These are phyloP conservation scores for Leucopsar rothschildi DNA, from an alignment of 2,113 vertebrate species.

Conservation along the genomic window DNA sequence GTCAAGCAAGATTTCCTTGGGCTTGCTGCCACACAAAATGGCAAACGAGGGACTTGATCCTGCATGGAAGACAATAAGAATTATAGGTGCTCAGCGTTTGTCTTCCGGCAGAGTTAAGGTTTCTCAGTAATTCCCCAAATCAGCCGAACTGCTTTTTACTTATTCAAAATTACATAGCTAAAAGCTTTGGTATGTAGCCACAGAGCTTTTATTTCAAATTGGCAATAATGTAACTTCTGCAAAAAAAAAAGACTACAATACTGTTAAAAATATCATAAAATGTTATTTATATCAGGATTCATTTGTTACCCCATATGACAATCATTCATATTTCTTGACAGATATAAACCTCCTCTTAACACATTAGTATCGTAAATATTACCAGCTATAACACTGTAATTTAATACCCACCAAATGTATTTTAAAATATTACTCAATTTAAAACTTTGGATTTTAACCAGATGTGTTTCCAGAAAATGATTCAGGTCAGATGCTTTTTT, in stretches of 20 bases:
- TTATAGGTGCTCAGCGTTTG: background rate
- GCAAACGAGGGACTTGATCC: slow-evolving; percentile 48
- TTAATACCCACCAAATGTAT: slow-evolving; percentile 74
- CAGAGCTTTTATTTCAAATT: slow-evolving; percentile 45
- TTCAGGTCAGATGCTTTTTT: slow-evolving; percentile 74
- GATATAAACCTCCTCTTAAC: slow-evolving; percentile 70
- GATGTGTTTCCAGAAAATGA: slow-evolving; percentile 74
- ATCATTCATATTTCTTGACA: slow-evolving; percentile 62
- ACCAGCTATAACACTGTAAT: slow-evolving; percentile 67
- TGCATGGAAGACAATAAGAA: slow-evolving; percentile 1
- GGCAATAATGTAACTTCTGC: slow-evolving; percentile 43
- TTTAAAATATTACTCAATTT: slow-evolving; percentile 73
- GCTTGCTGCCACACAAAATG: slow-evolving; percentile 54
- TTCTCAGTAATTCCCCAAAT: slow-evolving; percentile 19
- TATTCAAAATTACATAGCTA: background rate
- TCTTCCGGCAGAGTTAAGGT: background rate
- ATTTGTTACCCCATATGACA: slow-evolving; percentile 63
- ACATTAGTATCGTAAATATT: slow-evolving; percentile 71
- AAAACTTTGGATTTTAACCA: slow-evolving; percentile 78
- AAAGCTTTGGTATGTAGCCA: slow-evolving; percentile 28
- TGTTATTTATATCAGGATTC: slow-evolving; percentile 58
- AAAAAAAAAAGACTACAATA: slow-evolving; percentile 5
- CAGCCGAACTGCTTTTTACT: background rate
- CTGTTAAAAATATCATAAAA: slow-evolving; percentile 55
- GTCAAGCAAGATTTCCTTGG: slow-evolving; percentile 48